Evolutionary conservation across 2,113 vertebrate species (phyloP), one percentile per base, ranked within the genome.

Genomic region (Gobiocypris rarus): DNA sequence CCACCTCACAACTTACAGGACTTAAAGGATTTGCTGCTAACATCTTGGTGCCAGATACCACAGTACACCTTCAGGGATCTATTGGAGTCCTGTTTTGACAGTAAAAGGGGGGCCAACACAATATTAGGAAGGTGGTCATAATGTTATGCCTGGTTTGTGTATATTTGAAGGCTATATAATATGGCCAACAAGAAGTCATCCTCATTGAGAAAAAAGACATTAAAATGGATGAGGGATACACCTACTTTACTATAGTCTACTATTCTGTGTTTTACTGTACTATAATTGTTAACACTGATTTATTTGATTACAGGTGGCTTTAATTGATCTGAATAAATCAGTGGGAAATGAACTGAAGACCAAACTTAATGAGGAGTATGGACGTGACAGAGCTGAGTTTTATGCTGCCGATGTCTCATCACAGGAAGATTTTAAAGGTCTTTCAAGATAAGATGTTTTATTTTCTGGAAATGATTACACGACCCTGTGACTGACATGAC

Each of bases 371-470:
- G 63, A 88, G n/a, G 50, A 80, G 9, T 89, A 84, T 5, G 90
- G 88, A 13, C 15, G 28, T 1, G 88, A 87, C 24, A 31, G 75
- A 10, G 50, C 81, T 5, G 17, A 71, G 2, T 90, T 91, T 26
- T 85, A 82, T 24, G 26, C 34, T 3, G 85, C 85, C 8, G 86
- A 90, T 71, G 90, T 91, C 5, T 71, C 86, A 3, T 90, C 88
- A 9, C 87, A 90, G 1, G 52, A 83, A 24, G 83, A 88, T 41
- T 82, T 91, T 13, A 80, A 84, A 85, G 90, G 90, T 85, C 8
- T n/a, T 45, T 45, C 5, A 14, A 9, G 17, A 69, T 5, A 43
- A 65, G 17, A 69, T 10, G 31, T 38, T 13, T 15, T 73, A 14
- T 13, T 3, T 19, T 24, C 70, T 73, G 22, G n/a, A 45, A 8